phyloP scores from a whole-genome alignment of 2,113 vertebrate genomes.

The Myiozetetes cayanensis region DNA sequence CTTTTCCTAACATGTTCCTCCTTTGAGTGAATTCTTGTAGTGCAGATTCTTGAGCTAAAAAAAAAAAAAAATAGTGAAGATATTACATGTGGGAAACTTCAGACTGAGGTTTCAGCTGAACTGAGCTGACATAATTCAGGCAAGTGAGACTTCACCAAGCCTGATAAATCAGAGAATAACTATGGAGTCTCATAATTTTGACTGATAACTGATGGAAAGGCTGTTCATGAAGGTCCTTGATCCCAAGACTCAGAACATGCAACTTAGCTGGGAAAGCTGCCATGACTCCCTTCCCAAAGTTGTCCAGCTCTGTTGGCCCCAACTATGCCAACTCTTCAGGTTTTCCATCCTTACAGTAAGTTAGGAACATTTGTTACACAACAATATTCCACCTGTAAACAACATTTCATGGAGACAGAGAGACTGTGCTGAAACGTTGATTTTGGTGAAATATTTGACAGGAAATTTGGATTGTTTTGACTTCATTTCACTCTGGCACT shows the following conservation, averaged over 20 bases:
- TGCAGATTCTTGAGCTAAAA: not conserved
- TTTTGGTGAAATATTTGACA: not conserved
- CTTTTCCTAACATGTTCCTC: not conserved
- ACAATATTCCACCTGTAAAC: not conserved
- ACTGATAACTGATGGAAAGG: not conserved
- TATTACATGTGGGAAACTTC: not conserved
- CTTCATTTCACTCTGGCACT: not conserved
- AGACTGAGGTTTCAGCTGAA: not conserved
- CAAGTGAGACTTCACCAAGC: not conserved
- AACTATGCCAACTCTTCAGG: not conserved
- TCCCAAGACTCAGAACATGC: not conserved
- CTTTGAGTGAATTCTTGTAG: not conserved
- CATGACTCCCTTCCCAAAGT: not conserved
- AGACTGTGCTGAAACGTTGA: not conserved
- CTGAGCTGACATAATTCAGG: not conserved
- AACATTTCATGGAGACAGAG: accelerated
- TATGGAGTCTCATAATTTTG: not conserved
- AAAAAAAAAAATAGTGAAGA: not conserved
- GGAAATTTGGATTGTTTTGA: conserved; percentile 17
- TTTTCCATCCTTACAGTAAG: not conserved
- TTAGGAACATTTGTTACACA: not conserved
- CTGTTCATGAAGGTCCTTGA: not conserved
- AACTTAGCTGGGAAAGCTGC: not conserved
- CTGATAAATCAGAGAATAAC: not conserved
- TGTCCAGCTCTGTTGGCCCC: not conserved